Conservation (phyloP, 2,113 vertebrate genomes). For the Pitta sordida region DNA sequence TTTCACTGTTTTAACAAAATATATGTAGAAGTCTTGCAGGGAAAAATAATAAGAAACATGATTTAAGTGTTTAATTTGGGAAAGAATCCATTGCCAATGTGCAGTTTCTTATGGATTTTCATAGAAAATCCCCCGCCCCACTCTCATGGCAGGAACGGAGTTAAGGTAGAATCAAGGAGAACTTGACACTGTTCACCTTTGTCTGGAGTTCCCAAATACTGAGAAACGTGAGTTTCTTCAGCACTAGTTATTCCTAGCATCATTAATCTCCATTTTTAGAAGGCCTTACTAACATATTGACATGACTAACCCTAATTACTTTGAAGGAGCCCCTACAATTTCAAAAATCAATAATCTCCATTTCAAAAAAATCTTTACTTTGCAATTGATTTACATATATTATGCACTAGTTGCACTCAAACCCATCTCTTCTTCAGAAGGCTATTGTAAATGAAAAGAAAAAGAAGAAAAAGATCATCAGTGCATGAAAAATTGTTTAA, state of each 20-base stretch:
- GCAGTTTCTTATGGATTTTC: neutral
- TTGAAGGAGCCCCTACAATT: slow-evolving; percentile 1
- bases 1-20: neutral
- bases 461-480: neutral
- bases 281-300: neutral
- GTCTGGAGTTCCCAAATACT: neutral
- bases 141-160: neutral
- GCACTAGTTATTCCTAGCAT: neutral
- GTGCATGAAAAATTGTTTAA: slow-evolving; percentile 14
- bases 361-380: slow-evolving; percentile 33
- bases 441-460: neutral
- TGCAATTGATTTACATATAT: neutral
- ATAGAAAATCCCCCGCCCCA: neutral
- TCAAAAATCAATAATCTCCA: slow-evolving; percentile 9
- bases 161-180: neutral
- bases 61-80: neutral
- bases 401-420: neutral
- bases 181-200: neutral
- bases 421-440: neutral
- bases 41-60: neutral
- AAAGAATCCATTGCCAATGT: neutral
- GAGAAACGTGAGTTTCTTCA: neutral
- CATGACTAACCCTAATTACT: neutral
- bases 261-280: slow-evolving; percentile 37
- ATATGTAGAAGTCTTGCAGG: neutral